Percentiles rank a stretch among this genome's conserved stretches.
These are phyloP conservation scores for Cheumatopsyche charites DNA, from an alignment of 1,140 invertebrate species.

Conservation along the genomic window DNA sequence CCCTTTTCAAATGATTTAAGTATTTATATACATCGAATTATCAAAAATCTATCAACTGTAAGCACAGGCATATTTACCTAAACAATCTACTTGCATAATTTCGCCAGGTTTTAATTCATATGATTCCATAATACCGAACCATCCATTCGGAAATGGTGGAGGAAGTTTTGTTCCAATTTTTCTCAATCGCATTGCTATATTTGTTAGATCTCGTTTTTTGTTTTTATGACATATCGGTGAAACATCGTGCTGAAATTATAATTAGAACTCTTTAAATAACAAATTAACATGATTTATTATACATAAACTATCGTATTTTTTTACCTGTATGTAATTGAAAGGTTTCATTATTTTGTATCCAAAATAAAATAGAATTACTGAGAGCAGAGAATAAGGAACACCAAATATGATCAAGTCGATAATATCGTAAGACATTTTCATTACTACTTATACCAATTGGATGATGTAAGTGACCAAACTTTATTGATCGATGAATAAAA, in stretches of 20 bases:
- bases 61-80: slow-evolving; percentile 67
- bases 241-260: slow-evolving; percentile 47
- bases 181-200: slow-evolving; percentile 55
- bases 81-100: slow-evolving; percentile 68
- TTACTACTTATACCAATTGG: no score
- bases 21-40: not conserved
- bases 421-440: no score
- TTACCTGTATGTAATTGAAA: no score
- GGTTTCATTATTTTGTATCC: no score
- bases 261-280: no score
- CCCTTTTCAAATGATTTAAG: slow-evolving; percentile 57
- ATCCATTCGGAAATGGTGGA: slow-evolving; percentile 89
- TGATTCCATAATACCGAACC: slow-evolving; percentile 81
- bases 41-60: not conserved
- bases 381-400: no score
- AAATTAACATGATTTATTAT: no score
- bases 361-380: no score
- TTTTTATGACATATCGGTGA: slow-evolving; percentile 54
- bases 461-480: no score
- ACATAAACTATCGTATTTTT: no score
- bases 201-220: slow-evolving; percentile 60
- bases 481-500: no score
- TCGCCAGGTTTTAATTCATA: slow-evolving; percentile 65
- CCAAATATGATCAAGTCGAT: no score
- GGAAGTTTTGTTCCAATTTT: slow-evolving; percentile 68